phyloP scores from a whole-genome alignment of 2,888 invertebrate species.

The Idaea straminata region DNA sequence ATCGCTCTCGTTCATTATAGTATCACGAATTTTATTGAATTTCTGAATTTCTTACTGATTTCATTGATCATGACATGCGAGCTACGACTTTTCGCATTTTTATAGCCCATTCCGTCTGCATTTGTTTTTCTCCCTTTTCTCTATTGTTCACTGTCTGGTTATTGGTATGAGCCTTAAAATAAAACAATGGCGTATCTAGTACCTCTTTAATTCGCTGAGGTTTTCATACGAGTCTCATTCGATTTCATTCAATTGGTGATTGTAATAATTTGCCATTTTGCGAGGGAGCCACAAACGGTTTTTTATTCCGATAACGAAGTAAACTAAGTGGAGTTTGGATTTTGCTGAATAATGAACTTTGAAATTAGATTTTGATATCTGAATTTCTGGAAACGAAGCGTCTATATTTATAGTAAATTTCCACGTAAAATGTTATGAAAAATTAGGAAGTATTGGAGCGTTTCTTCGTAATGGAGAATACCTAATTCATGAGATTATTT shows the following conservation, averaged over 20 bases:
- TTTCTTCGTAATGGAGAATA: no score
- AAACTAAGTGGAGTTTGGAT: neutral
- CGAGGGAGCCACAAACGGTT: constrained; percentile 2
- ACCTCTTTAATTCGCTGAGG: neutral
- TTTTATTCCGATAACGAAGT: neutral
- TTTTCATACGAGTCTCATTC: constrained; percentile 22
- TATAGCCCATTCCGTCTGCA: no score
- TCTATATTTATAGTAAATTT: neutral
- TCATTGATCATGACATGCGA: no score
- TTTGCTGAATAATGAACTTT: neutral
- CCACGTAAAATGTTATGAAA: neutral
- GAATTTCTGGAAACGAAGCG: neutral
- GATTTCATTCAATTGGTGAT: constrained; percentile 36
- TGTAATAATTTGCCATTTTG: constrained; percentile 34
- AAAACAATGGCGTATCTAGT: neutral
- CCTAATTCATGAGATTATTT: no score
- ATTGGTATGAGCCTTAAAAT: neutral
- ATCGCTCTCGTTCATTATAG: no score
- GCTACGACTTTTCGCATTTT: no score
- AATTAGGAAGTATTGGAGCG: neutral
- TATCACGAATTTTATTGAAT: no score
- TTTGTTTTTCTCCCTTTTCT: neutral
- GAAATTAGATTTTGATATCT: neutral
- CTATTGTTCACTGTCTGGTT: neutral
- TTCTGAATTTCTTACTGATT: no score